Conservation (phyloP, 2,888 invertebrate genomes). For the Amblyjoppa proteus region DNA sequence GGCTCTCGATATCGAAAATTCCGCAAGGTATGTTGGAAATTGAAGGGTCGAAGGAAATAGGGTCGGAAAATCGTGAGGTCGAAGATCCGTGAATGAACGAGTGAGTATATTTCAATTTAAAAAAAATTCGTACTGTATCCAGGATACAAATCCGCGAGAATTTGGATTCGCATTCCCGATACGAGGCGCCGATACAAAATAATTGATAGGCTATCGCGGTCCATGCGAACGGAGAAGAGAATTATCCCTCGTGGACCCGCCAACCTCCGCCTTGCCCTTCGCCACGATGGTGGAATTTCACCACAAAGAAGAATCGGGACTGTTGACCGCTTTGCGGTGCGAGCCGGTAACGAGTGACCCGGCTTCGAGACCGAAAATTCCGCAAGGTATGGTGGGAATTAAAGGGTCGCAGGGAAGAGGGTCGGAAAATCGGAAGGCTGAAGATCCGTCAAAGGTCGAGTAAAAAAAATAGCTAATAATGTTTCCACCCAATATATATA, state of each 20-base stretch:
- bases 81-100: not conserved
- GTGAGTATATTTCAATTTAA: not conserved
- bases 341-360: constrained; percentile 35
- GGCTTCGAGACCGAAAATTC: constrained; percentile 21
- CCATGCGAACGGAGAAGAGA: too few species aligned
- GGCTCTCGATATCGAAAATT: constrained; percentile 18
- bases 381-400: not conserved
- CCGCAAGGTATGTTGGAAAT: not conserved
- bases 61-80: not conserved
- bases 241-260: not conserved
- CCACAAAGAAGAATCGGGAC: constrained; percentile 37
- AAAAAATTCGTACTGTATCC: too few species aligned
- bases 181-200: too few species aligned
- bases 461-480: not conserved
- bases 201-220: too few species aligned
- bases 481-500: too few species aligned
- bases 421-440: not conserved
- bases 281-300: constrained; percentile 17
- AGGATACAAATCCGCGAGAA: too few species aligned
- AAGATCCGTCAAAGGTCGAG: not conserved
- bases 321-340: constrained; percentile 32
- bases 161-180: too few species aligned
- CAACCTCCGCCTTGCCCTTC: not conserved
- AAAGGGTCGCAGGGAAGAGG: not conserved
- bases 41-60: not conserved